These are phyloP conservation scores for Pediacus dermestoides DNA, from an alignment of 2,888 invertebrate genomes.

Conservation along the genomic window DNA sequence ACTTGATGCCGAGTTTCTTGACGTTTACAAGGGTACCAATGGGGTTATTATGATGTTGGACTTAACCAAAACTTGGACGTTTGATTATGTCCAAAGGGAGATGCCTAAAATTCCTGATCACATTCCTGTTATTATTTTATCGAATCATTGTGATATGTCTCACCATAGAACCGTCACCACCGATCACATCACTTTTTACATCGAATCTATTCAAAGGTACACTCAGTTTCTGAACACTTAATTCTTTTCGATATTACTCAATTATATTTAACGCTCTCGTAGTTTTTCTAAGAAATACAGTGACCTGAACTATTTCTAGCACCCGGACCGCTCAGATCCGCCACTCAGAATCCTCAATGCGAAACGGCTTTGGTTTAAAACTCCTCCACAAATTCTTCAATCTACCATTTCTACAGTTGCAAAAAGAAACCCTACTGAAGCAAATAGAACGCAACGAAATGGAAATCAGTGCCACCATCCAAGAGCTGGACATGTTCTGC, in stretches of 20 bases:
- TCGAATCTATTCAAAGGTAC: constrained; percentile 61
- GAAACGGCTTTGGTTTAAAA: constrained; percentile 91
- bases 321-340: constrained; percentile 66
- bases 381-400: constrained; percentile 93
- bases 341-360: constrained; percentile 91
- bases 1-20: constrained; percentile 90
- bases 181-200: constrained; percentile 67
- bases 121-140: constrained; percentile 82
- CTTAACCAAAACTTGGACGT: constrained; percentile 95
- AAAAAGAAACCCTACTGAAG: constrained; percentile 75
- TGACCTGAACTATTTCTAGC: constrained; percentile 26
- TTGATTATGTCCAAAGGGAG: constrained; percentile 90
- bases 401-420: constrained; percentile 87
- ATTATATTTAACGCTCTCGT: neutral
- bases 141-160: constrained; percentile 96
- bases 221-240: neutral
- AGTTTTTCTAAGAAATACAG: neutral
- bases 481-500: constrained; percentile 72
- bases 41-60: constrained; percentile 93
- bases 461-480: constrained; percentile 73
- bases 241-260: constrained; percentile 4
- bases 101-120: constrained; percentile 74
- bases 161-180: constrained; percentile 83
- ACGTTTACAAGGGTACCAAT: constrained; percentile 94
- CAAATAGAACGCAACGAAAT: constrained; percentile 82